A percentile compares a stretch with the other conserved stretches of the same genome.
These are phyloP conservation scores for Pristionchus fissidentatus DNA, from an alignment of 2,888 invertebrate species.

Conservation along the genomic window DNA sequence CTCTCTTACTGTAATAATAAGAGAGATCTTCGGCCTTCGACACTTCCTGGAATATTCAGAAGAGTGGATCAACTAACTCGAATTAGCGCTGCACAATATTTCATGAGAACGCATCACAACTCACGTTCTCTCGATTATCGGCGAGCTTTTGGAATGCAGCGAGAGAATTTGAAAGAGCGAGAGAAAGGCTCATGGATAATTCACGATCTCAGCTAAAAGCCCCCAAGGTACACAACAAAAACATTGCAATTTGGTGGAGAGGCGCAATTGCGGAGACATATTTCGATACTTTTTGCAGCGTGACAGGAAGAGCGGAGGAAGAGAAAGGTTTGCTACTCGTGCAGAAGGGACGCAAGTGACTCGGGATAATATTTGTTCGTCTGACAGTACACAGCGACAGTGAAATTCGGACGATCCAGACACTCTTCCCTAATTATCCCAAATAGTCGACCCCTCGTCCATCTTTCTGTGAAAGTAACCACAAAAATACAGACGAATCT, in stretches of 20 bases:
- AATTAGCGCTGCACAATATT: too few relatives aligned
- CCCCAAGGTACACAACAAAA: neutral
- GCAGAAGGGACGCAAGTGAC: neutral
- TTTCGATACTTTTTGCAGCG: too few relatives aligned
- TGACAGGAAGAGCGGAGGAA: neutral
- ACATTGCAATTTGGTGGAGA: constrained; percentile 2
- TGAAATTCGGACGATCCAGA: too few relatives aligned
- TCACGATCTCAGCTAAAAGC: neutral
- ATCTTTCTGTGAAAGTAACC: neutral
- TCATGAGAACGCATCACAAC: too few relatives aligned
- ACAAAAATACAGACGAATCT: neutral
- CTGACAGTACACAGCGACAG: too few relatives aligned
- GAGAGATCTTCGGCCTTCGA: too few relatives aligned
- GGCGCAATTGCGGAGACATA: too few relatives aligned
- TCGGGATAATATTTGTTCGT: neutral
- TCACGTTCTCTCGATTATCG: too few relatives aligned
- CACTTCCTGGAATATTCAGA: too few relatives aligned
- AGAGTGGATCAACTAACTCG: too few relatives aligned
- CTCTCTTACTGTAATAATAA: too few relatives aligned
- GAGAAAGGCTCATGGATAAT: neutral
- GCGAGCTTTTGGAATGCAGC: neutral
- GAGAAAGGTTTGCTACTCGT: neutral
- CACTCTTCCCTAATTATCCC: too few relatives aligned
- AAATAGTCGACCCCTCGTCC: neutral
- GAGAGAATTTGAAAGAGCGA: neutral